Evolutionary conservation across 2,797 vertebrate genomes (phyloP).

Genomic region (Myotis vivesi): DNA sequence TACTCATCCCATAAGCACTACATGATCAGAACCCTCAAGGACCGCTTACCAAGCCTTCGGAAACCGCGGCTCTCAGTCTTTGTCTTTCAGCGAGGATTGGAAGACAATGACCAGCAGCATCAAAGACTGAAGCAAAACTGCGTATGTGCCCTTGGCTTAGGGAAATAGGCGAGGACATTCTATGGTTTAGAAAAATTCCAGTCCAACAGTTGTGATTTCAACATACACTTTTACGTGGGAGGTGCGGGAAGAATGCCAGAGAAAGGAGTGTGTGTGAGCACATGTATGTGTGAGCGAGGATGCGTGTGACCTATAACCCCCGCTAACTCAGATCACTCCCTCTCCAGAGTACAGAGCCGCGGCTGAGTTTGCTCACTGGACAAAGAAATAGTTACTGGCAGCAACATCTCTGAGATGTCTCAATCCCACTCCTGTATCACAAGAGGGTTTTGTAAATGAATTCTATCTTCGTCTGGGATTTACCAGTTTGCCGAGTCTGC

Average conservation of each 20-base stretch:
- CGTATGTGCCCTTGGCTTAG: background rate
- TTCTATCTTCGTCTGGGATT: background rate
- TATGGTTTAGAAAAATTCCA: background rate
- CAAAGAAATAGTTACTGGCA: background rate
- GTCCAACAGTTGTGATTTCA: too few species aligned
- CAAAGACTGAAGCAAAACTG: background rate
- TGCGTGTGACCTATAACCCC: rapidly evolving
- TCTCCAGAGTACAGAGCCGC: rapidly evolving
- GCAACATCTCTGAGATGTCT: background rate
- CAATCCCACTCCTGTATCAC: rapidly evolving
- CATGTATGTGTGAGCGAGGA: rapidly evolving
- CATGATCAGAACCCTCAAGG: too few species aligned
- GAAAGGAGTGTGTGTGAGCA: rapidly evolving
- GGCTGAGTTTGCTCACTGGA: background rate
- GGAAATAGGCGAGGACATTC: background rate
- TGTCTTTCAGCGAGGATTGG: too few species aligned
- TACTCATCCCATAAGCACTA: too few species aligned
- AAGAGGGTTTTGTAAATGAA: background rate
- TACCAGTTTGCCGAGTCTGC: too few species aligned
- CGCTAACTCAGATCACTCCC: rapidly evolving
- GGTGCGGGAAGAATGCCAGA: background rate
- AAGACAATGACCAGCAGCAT: background rate
- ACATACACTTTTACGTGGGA: background rate
- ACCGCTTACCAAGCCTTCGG: too few species aligned
- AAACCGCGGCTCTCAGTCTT: too few species aligned